Base-by-base conservation (phyloP, 2,113 vertebrate genomes). In the Elachura formosa region DNA sequence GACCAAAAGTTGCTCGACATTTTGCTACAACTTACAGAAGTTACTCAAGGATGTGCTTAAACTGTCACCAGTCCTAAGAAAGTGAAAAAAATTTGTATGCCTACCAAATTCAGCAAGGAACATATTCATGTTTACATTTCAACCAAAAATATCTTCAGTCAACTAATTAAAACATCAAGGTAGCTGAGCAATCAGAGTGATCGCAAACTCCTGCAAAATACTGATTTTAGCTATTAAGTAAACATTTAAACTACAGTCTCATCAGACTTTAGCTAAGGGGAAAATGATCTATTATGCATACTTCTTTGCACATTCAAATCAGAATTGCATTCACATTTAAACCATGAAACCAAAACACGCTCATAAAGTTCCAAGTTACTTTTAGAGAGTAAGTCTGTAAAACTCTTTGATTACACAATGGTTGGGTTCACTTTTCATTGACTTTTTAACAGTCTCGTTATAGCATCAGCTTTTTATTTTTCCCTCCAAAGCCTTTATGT, bases 241-340 rank as follows among this genome's bases (percentile, higher is more conserved):
- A 78, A 41, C 19, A 56, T 74, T 77, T 93, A 40, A 91, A 73
- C 23, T 84, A 51, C 45, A 94, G 94, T 80, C 91, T 74, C 28
- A 66, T 95, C 77, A 75, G 71, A 16, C 24, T 82, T 93, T 84
- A 96, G 38, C 21, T 71, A 68, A 75, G 54, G 38, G 67, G 45
- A 36, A 85, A 67, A 63, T 75, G 88, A 85, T 66, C 36, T 94
- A 25, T 80, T 49, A 62, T 34, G 16, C 38, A 79, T 49, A 51
- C 69, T 28, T 79, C 75, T 94, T 59, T 62, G 67, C 85, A 95
- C 61, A 62, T 93, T 94, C 75, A 90, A 83, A 90, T 94, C 75
- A 84, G 78, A 94, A 85, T 6, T 88, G 12, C 38, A 58, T 25
- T 84, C 49, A 84, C n/a, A 24, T 79, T 96, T 89, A 96, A 96